These are phyloP conservation scores for Camponotus vicinus DNA, from an alignment of 1,140 invertebrate genomes.

Conservation along the genomic window DNA sequence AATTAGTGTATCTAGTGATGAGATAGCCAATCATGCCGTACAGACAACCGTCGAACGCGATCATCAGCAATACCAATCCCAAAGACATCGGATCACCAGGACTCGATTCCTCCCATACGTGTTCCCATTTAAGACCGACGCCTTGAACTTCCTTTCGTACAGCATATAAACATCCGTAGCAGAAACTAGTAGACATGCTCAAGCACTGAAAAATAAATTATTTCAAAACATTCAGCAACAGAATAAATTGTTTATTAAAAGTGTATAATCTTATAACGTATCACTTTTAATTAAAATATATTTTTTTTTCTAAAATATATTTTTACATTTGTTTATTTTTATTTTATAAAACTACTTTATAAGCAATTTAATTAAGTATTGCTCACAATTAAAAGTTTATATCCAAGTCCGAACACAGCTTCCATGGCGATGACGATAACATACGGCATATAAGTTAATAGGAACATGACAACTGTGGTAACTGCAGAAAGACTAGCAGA, in stretches of 20 bases:
- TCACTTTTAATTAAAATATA: background rate
- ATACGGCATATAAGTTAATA: slow-evolving; percentile 89
- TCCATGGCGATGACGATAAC: slow-evolving; percentile 89
- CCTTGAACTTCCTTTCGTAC: slow-evolving; percentile 88
- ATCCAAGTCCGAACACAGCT: slow-evolving; percentile 85
- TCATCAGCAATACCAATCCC: slow-evolving; percentile 81
- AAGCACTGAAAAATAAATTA: slow-evolving; percentile 83
- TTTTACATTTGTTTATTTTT: background rate
- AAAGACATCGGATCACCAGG: slow-evolving; percentile 86
- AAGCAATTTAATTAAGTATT: background rate
- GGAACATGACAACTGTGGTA: slow-evolving; percentile 88
- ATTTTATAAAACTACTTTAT: background rate
- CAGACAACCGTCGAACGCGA: slow-evolving; percentile 82
- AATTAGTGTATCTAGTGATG: slow-evolving; percentile 79
- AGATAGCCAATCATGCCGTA: slow-evolving; percentile 81
- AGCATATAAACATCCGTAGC: slow-evolving; percentile 88
- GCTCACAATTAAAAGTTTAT: slow-evolving; percentile 87
- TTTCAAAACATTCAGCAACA: background rate
- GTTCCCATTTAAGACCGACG: slow-evolving; percentile 84
- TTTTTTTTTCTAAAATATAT: background rate
- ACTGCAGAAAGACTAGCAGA: slow-evolving; percentile 89
- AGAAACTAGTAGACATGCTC: slow-evolving; percentile 89
- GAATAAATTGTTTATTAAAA: background rate
- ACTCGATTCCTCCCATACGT: slow-evolving; percentile 85
- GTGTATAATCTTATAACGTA: background rate